Conservation (phyloP, 2,888 invertebrate genomes). For the Coleophora deauratella region DNA sequence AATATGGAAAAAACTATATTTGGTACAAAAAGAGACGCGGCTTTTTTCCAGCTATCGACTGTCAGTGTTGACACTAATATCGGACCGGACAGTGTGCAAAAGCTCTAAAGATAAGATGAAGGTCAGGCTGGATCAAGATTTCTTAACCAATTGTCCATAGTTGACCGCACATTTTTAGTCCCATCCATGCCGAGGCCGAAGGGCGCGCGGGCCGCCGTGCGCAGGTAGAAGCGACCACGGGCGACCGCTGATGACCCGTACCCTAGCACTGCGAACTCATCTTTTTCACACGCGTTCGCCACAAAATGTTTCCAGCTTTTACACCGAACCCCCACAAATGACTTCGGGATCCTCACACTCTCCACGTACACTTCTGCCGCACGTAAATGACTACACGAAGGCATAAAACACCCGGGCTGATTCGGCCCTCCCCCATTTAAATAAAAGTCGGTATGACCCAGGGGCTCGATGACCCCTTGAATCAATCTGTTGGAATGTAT, state of each 20-base stretch:
- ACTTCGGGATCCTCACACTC: conserved; percentile 52
- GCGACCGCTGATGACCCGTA: conserved; percentile 56
- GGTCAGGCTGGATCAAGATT: conserved; percentile 28
- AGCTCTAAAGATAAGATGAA: too few relatives aligned
- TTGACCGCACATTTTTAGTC: conserved; percentile 28
- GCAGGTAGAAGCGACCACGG: conserved; percentile 60
- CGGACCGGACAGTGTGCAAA: too few relatives aligned
- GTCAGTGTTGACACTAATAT: too few relatives aligned
- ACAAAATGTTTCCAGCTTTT: conserved; percentile 55
- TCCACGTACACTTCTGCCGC: conserved; percentile 60
- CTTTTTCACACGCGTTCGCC: conserved; percentile 43
- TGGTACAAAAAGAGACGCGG: too few relatives aligned
- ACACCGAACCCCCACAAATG: conserved; percentile 52
- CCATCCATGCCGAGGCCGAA: conserved; percentile 61
- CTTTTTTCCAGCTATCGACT: too few relatives aligned
- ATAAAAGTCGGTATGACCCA: conserved; percentile 84
- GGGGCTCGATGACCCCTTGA: conserved; percentile 65
- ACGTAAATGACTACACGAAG: conserved; percentile 62
- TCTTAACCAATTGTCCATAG: conserved; percentile 34
- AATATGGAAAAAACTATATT: too few relatives aligned
- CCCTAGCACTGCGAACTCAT: conserved; percentile 50
- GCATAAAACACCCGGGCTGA: conserved; percentile 79
- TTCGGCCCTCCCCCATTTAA: conserved; percentile 80
- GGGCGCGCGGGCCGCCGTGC: conserved; percentile 47
- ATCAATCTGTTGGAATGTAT: conserved; percentile 61